Evolutionary conservation across 2,888 invertebrate genomes (phyloP), one percentile per base, ranked within the genome.

Genomic region (Polymixis flavicincta): DNA sequence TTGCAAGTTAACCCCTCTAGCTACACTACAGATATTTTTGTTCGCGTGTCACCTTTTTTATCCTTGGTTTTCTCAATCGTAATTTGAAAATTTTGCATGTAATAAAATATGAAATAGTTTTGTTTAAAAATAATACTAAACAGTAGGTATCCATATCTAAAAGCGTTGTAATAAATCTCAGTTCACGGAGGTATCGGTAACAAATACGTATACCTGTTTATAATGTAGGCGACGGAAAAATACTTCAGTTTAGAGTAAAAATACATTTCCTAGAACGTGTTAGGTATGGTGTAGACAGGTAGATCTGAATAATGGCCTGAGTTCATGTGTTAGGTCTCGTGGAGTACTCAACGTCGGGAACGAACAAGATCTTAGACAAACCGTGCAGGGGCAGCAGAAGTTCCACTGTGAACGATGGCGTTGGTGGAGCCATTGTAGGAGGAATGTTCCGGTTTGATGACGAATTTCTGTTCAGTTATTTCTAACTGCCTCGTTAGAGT

Each of bases 361-460:
- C 25, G 5, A 45, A 19, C 37, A 32, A 48, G 52, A 32, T 52
- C 50, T 52, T 45, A 28, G 75, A 67, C 48, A 45, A 13, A 50
- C n/a, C 25, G 45, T 50, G 25, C 2, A 4, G 32, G n/a, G 13
- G 28, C 4, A 17, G 25, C 83, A 77, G 78, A 50, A 84, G 55
- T 54, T 14, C 59, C 42, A 65, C 71, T 69, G 64, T 14, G 59
- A 6, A 57, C 19, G 55, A 48, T 3, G 22, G 66, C 22, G 32
- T 55, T 37, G 28, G 28, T 37, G 28, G 22, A 7, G 19, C 22
- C 0, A 22, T 25, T 45, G 25, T 1, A 32, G 14, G 17, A 17
- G 7, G 11, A 28, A 50, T 37, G 22, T 54, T 42, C 19, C n/a
- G 17, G 5, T 28, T 52, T 25, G 19, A 32, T 50, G n/a, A n/a